Evolutionary conservation across 2,888 invertebrate species (phyloP).

Genomic region (Pachydiplax longipennis): DNA sequence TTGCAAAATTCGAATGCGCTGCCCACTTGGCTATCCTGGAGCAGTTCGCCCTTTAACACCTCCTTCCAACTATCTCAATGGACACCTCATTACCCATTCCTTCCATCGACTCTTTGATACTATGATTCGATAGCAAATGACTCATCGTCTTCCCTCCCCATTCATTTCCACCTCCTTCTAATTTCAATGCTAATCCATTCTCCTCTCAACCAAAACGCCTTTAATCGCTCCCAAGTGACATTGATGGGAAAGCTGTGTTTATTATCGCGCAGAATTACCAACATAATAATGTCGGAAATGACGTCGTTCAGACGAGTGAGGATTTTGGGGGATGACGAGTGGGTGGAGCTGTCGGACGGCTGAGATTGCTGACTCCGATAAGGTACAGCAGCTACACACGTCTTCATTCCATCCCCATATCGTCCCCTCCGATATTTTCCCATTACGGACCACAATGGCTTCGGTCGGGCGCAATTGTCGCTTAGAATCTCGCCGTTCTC

Average conservation of each 20-base stretch:
- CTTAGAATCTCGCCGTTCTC: neutral
- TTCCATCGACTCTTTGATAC: neutral
- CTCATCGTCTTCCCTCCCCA: too few relatives aligned
- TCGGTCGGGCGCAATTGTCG: neutral
- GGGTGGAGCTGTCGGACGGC: neutral
- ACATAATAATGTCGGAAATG: slow-evolving; percentile 42
- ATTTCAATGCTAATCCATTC: slow-evolving; percentile 6
- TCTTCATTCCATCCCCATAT: neutral
- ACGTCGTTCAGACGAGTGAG: slow-evolving; percentile 25
- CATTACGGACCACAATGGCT: neutral
- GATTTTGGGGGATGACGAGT: slow-evolving; percentile 4
- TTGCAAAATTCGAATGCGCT: too few relatives aligned
- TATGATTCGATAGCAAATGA: too few relatives aligned
- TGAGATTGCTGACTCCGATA: neutral
- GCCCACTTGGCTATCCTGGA: too few relatives aligned
- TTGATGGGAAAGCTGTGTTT: neutral
- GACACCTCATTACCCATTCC: neutral
- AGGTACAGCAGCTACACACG: neutral
- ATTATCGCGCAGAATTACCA: slow-evolving; percentile 34
- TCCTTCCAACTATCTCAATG: too few relatives aligned
- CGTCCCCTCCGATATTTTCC: neutral
- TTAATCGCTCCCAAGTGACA: slow-evolving; percentile 18
- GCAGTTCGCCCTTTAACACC: too few relatives aligned
- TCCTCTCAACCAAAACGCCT: neutral
- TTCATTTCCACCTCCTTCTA: neutral